Percentiles rank a stretch among this genome's conserved stretches.
Evolutionary conservation across 35 echinoderm and acorn worm species (phyloP).

Genomic region (Ophiothrix spiculata): DNA sequence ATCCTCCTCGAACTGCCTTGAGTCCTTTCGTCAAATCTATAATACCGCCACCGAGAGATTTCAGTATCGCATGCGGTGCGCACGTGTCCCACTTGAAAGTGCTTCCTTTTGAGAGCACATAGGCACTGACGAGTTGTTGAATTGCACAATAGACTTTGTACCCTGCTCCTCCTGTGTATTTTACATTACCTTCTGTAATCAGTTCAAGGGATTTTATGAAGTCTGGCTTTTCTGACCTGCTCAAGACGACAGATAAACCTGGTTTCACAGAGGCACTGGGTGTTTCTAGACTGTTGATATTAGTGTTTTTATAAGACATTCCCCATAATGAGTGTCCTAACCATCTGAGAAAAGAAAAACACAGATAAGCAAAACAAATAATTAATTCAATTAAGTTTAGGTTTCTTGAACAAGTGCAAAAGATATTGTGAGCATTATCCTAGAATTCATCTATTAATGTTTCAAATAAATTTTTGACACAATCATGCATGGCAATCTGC

Average conservation of each 20-base stretch:
- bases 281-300: slow-evolving; percentile 35
- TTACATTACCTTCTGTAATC: slow-evolving; percentile 27
- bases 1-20: slow-evolving; percentile 6
- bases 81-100: slow-evolving; percentile 99
- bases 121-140: slow-evolving; percentile 64
- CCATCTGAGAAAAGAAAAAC: slow-evolving; percentile 65
- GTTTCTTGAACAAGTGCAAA: no score
- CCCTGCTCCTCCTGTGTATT: slow-evolving; percentile 77
- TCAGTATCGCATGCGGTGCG: slow-evolving; percentile 78
- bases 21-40: slow-evolving; percentile 30
- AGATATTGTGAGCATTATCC: no score
- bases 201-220: slow-evolving; percentile 28
- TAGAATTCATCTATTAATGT: no score
- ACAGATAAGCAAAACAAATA: no score
- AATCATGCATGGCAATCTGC: no score
- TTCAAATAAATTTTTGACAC: no score
- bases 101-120: slow-evolving; percentile 74
- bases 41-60: slow-evolving; percentile 79
- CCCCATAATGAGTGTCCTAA: slow-evolving; percentile 67
- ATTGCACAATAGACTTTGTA: slow-evolving; percentile 86
- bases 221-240: slow-evolving; percentile 55
- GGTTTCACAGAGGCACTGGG: background rate
- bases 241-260: slow-evolving; percentile 44
- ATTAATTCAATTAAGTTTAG: no score
- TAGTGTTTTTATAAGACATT: slow-evolving; percentile 46